These are phyloP conservation scores for Chromoteleia sp. DNA, from an alignment of 2,888 invertebrate species.

Conservation along the genomic window DNA sequence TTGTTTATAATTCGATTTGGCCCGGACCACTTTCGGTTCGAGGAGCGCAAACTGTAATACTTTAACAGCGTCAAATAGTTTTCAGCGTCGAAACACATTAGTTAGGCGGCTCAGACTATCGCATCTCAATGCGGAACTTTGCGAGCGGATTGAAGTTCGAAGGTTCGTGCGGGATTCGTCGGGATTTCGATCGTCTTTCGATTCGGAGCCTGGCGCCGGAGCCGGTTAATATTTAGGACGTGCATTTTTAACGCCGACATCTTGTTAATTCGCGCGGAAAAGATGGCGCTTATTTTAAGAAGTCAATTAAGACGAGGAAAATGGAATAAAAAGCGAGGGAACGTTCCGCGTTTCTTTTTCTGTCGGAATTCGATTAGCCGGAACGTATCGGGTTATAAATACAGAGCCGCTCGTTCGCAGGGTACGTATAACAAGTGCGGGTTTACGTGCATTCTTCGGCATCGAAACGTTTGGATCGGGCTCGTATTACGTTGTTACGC, in stretches of 20 bases:
- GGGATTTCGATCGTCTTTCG: slow-evolving; percentile 50
- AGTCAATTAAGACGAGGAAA: slow-evolving; percentile 28
- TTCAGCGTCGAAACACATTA: slow-evolving; percentile 36
- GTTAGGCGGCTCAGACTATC: slow-evolving; percentile 32
- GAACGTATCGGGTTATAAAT: slow-evolving; percentile 27
- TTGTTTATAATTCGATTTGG: slow-evolving; percentile 41
- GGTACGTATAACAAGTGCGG: slow-evolving; percentile 14
- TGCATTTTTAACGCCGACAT: slow-evolving; percentile 21
- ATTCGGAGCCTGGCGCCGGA: slow-evolving; percentile 3
- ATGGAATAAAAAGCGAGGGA: slow-evolving; percentile 21
- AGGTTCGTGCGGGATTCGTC: slow-evolving; percentile 7
- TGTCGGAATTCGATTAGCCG: slow-evolving; percentile 11
- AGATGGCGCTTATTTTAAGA: slow-evolving; percentile 22
- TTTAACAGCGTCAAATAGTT: slow-evolving; percentile 52
- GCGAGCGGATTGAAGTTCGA: slow-evolving; percentile 26
- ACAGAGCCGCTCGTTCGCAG: slow-evolving; percentile 23
- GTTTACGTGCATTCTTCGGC: slow-evolving; percentile 37
- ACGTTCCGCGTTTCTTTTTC: slow-evolving; percentile 1
- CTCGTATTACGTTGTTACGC: slow-evolving; percentile 38
- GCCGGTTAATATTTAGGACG: slow-evolving; percentile 16
- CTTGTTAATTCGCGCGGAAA: slow-evolving; percentile 1
- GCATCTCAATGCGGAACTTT: slow-evolving; percentile 41
- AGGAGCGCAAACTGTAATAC: slow-evolving; percentile 34
- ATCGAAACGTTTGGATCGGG: slow-evolving; percentile 27
- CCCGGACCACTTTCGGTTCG: slow-evolving; percentile 11